Conservation (phyloP, 2,888 invertebrate genomes). For the Isoperla grammatica region DNA sequence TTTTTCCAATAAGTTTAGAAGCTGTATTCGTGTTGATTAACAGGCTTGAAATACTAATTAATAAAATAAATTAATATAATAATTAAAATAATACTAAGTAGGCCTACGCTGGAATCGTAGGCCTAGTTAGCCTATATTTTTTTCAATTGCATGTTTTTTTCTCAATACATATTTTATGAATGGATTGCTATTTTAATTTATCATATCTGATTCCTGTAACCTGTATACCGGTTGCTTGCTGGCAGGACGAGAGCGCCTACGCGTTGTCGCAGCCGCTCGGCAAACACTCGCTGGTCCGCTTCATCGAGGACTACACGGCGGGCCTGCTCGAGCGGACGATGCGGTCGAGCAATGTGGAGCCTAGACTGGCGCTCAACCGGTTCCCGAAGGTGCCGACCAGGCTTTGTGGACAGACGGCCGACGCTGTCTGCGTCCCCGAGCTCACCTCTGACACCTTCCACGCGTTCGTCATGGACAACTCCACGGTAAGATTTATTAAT, state of each 20-base stretch:
- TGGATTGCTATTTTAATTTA: no score
- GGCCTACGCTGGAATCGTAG: no score
- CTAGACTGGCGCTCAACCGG: slow-evolving; percentile 24
- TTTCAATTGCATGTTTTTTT: no score
- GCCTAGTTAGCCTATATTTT: no score
- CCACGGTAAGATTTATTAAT: neutral
- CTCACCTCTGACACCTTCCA: slow-evolving; percentile 61
- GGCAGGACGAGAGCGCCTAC: slow-evolving; percentile 26
- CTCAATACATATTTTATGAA: no score
- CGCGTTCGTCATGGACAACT: slow-evolving; percentile 49
- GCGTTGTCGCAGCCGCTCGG: slow-evolving; percentile 2
- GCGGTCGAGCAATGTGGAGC: slow-evolving; percentile 38
- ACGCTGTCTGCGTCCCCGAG: slow-evolving; percentile 54
- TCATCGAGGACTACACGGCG: slow-evolving; percentile 46
- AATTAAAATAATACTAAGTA: no score
- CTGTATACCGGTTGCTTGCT: no score
- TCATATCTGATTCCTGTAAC: no score
- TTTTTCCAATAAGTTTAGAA: no score
- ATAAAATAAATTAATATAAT: no score
- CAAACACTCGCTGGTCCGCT: slow-evolving; percentile 26
- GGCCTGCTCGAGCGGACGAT: slow-evolving; percentile 44
- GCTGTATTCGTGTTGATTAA: no score
- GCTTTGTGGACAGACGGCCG: slow-evolving; percentile 28
- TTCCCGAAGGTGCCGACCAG: slow-evolving; percentile 30
- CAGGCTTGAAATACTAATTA: no score